Evolutionary conservation across 1,140 invertebrate genomes (phyloP), one percentile per base, ranked within the genome.

Genomic region (Kradibia gibbosae): DNA sequence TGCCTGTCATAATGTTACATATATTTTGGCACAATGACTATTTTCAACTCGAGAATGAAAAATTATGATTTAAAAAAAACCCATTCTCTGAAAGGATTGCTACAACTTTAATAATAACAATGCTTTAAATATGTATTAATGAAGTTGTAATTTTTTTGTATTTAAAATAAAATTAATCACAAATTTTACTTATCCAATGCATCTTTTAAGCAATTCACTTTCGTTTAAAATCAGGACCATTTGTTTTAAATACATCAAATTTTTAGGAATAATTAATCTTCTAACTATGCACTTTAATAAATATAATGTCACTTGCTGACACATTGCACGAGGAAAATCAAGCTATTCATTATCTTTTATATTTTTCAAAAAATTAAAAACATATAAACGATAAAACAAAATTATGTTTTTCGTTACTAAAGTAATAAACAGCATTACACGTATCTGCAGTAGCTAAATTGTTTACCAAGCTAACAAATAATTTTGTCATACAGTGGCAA

Each of bases 11-110:
- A 67, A 67, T 36, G 11, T 39, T 39, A 67, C 20, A 67, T 39
- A 36, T 39, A 39, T 67, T 67, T 67, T 67, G 36, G 62, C 62
- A 67, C 62, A 22, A 65, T 20, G 7, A 34, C 62, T n/a, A 67
- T 39, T 67, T 22, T 67, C 34, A 39, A 39, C 34, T 17, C 5
- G 31, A 3, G 28, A 36, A 67, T 67, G 17, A 39, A 67, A 39
- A 67, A 39, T 17, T 39, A 39, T 39, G 34, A 39, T 1, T 39
- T 67, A 39, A 67, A 39, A 36, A 67, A 67, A 36, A 67, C 36
- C 22, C 36, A 0, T 39, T 39, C 7, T 67, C 4, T 67, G 22
- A 39, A 39, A 62, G 31, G 11, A 62, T 34, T 20, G 13, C 17
- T 11, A 62, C 17, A n/a, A n/a, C n/a, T n/a, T n/a, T n/a, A n/a